These are phyloP conservation scores for Peromyscus nudipes DNA, from an alignment of 2,797 vertebrate genomes.

Conservation along the genomic window DNA sequence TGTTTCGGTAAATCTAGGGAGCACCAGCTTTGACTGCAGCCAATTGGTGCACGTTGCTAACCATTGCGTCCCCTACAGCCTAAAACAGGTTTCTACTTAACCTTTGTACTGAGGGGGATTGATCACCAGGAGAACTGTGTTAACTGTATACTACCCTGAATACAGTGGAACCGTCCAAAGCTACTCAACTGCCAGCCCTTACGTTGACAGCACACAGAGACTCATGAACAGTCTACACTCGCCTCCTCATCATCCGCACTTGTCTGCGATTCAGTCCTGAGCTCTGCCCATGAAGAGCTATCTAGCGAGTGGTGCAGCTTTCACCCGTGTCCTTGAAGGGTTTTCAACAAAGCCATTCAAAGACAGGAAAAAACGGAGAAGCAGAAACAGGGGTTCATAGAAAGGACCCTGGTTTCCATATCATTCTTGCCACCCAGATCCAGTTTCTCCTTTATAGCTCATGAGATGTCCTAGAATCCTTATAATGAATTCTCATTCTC, in stretches of 20 bases:
- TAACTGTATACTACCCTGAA: not conserved
- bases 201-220: slow-evolving; percentile 20
- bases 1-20: not conserved
- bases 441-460: not conserved
- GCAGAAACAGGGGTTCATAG: not conserved
- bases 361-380: not conserved
- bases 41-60: not conserved
- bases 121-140: not conserved
- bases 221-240: not conserved
- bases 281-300: not conserved
- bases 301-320: slow-evolving; percentile 39
- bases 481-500: not conserved
- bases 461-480: not conserved
- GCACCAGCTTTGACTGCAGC: not conserved
- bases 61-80: not conserved
- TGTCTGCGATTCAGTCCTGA: not conserved
- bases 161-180: slow-evolving; percentile 33
- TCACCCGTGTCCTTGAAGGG: not conserved
- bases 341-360: slow-evolving; percentile 40
- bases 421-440: not conserved
- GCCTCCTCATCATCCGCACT: not conserved
- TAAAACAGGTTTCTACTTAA: slow-evolving; percentile 6
- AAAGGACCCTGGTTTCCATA: not conserved
- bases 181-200: slow-evolving; percentile 21
- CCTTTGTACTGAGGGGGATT: not conserved